These are phyloP conservation scores for Sebastes goodei DNA, from an alignment of 2,797 vertebrate species.

Conservation along the genomic window DNA sequence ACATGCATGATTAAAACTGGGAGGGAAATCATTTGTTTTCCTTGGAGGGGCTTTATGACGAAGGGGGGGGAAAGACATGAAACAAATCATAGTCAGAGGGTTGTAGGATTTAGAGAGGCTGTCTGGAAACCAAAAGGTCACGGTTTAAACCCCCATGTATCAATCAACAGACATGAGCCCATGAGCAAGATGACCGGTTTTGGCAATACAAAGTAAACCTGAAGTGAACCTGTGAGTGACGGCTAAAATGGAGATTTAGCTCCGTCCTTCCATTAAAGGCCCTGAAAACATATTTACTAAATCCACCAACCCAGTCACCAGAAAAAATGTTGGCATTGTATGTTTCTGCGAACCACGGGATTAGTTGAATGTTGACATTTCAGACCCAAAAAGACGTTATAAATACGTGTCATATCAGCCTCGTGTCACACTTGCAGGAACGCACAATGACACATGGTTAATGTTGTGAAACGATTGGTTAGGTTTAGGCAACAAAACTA, in stretches of 20 bases:
- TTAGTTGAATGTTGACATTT: not conserved
- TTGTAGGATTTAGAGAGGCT: conserved; percentile 11
- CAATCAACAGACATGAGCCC: not conserved
- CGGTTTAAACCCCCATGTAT: conserved; percentile 1
- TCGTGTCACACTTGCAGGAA: not conserved
- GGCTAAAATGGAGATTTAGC: not conserved
- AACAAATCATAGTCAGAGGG: not conserved
- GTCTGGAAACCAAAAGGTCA: conserved; percentile 41
- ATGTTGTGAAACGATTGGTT: not conserved
- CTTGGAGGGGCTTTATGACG: conserved; percentile 20
- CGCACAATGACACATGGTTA: not conserved
- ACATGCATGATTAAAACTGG: conserved; percentile 59
- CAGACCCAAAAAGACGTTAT: not conserved
- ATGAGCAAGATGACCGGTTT: not conserved
- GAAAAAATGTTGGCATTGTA: not conserved
- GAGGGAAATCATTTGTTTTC: conserved; percentile 57
- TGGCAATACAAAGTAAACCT: not conserved
- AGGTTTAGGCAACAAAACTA: not conserved
- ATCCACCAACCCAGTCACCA: not conserved
- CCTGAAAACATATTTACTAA: no score
- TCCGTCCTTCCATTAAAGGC: not conserved
- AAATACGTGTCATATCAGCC: not conserved
- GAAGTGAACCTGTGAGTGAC: not conserved
- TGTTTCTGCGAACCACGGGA: not conserved
- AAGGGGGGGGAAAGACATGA: not conserved